phyloP scores from a whole-genome alignment of 1,140 invertebrate genomes.

The Leptopilina boulardi region DNA sequence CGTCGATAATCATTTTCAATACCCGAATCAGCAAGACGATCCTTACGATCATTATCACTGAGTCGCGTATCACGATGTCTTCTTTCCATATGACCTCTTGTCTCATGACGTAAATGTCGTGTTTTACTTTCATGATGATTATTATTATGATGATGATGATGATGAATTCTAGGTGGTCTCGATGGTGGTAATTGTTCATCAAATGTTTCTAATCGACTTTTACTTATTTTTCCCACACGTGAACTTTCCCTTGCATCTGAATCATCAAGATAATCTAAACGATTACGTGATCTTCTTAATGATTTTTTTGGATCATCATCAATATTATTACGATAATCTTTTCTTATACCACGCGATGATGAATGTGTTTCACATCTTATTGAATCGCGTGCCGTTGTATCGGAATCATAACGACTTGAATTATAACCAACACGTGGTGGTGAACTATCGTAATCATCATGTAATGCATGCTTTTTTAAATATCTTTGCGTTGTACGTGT shows the following conservation, averaged over 20 bases:
- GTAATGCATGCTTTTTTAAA: conserved; percentile 58
- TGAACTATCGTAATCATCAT: conserved; percentile 72
- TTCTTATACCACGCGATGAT: conserved; percentile 54
- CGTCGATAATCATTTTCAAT: conserved; percentile 87
- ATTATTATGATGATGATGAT: too few relatives aligned
- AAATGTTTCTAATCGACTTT: conserved; percentile 60
- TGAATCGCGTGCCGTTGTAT: conserved; percentile 70
- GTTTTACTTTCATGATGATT: conserved; percentile 71
- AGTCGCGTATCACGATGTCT: conserved; percentile 64
- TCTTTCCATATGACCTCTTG: conserved; percentile 60
- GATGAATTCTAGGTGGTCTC: conserved; percentile 64
- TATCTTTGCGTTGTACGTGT: conserved; percentile 67
- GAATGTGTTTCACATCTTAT: conserved; percentile 60
- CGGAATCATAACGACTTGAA: conserved; percentile 71
- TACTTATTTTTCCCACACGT: conserved; percentile 55
- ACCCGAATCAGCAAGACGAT: conserved; percentile 84
- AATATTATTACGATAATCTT: conserved; percentile 58
- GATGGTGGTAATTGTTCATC: conserved; percentile 63
- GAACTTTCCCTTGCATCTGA: conserved; percentile 64
- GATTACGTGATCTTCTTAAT: conserved; percentile 64
- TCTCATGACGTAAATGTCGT: conserved; percentile 63
- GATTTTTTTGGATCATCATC: conserved; percentile 69
- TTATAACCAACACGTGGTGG: conserved; percentile 65
- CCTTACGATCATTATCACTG: conserved; percentile 75
- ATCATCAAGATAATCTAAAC: conserved; percentile 69